Percentiles rank a stretch among this genome's conserved stretches.
Conservation (phyloP, 2,113 vertebrate species). For the Falcunculus frontatus region DNA sequence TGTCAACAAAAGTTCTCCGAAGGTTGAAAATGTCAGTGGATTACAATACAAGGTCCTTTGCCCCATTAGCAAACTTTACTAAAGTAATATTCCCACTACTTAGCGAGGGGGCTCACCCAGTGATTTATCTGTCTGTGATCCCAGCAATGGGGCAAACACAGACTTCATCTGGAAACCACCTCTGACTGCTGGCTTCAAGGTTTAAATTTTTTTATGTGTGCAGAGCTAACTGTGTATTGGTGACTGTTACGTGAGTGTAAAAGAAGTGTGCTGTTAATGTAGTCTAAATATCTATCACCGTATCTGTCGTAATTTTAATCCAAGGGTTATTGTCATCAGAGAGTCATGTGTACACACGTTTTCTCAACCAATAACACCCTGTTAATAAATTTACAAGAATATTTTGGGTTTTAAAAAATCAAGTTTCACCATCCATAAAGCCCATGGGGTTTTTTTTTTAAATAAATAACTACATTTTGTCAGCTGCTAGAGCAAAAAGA, state of each 20-base stretch:
- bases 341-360: background rate
- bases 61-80: slow-evolving; percentile 58
- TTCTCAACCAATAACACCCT: background rate
- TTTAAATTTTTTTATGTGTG: background rate
- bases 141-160: background rate
- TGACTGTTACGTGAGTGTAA: background rate
- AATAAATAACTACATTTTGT: slow-evolving; percentile 27
- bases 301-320: background rate
- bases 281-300: background rate
- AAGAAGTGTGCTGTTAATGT: background rate
- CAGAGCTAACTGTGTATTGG: background rate
- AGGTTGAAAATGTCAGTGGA: slow-evolving; percentile 77
- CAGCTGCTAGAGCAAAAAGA: slow-evolving; percentile 46
- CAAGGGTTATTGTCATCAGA: background rate
- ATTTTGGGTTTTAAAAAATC: background rate
- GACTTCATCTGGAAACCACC: slow-evolving; percentile 2
- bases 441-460: background rate
- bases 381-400: background rate
- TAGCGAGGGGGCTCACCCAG: background rate
- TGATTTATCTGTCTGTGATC: slow-evolving; percentile 5
- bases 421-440: background rate
- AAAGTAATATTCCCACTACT: slow-evolving; percentile 38
- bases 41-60: slow-evolving; percentile 79
- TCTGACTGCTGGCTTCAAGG: background rate
- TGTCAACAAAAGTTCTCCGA: slow-evolving; percentile 76